A percentile compares a stretch with the other conserved stretches of the same genome.
Evolutionary conservation across 2,888 invertebrate genomes (phyloP).

Genomic region (Drepanosiphum platanoidis): DNA sequence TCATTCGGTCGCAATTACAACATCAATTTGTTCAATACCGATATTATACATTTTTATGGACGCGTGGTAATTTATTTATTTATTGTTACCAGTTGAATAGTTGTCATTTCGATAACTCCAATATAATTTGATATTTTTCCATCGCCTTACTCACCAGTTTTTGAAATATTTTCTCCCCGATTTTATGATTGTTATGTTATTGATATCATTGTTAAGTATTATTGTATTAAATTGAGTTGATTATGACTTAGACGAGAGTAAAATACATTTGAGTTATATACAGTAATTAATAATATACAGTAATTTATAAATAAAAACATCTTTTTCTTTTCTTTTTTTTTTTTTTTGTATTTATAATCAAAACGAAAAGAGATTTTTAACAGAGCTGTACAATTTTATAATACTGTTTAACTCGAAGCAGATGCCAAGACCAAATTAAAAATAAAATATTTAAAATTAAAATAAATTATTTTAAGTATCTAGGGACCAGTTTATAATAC

Average conservation of each 20-base stretch:
- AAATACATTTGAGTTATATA: too few species aligned
- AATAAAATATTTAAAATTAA: background rate
- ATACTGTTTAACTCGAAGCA: background rate
- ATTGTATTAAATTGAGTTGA: background rate
- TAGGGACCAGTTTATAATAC: slow-evolving; percentile 35
- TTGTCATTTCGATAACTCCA: slow-evolving; percentile 2
- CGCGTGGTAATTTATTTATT: background rate
- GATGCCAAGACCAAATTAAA: background rate
- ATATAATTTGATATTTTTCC: background rate
- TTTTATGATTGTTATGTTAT: background rate
- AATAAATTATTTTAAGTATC: slow-evolving; percentile 10
- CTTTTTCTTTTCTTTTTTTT: too few species aligned
- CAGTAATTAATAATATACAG: background rate
- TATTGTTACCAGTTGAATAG: background rate
- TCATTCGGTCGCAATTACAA: background rate
- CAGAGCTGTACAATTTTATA: background rate
- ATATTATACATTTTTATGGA: too few species aligned
- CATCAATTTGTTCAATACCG: too few species aligned
- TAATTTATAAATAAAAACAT: too few species aligned
- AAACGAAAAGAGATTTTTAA: background rate
- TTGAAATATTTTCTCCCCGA: slow-evolving; percentile 17
- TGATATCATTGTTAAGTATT: background rate
- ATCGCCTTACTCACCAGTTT: background rate
- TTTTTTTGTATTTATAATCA: background rate
- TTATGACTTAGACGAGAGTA: too few species aligned